Conservation (phyloP, 2,113 vertebrate genomes). For the Lipophrys pholis region DNA sequence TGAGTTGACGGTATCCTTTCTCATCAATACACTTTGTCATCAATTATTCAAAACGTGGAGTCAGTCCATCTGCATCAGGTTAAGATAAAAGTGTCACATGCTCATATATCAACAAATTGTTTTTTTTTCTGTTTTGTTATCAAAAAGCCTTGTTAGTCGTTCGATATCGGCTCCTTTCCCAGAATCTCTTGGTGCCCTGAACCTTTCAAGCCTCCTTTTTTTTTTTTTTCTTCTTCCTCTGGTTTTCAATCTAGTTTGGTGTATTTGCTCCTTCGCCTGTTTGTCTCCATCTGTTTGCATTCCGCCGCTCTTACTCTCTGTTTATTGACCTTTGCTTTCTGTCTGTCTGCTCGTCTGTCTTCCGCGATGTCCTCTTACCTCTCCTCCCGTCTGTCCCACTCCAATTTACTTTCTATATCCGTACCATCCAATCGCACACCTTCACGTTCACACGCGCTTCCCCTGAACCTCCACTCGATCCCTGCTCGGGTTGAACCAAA, state of each 20-base stretch:
- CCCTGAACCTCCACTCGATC: conserved; percentile 36
- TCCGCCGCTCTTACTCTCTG: conserved; percentile 53
- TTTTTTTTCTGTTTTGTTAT: neutral
- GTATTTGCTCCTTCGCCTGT: conserved; percentile 56
- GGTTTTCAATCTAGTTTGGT: conserved; percentile 38
- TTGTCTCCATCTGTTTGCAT: conserved; percentile 71
- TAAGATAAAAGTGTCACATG: no score
- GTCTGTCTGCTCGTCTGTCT: conserved; percentile 62
- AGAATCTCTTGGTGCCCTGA: neutral
- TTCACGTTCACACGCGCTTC: conserved; percentile 52
- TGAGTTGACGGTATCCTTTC: conserved; percentile 14
- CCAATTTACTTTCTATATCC: conserved; percentile 62
- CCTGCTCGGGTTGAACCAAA: conserved; percentile 36
- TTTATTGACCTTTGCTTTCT: conserved; percentile 71
- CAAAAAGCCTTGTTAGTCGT: neutral
- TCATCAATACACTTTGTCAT: conserved; percentile 9
- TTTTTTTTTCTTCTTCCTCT: conserved; percentile 16
- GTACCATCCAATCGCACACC: conserved; percentile 56
- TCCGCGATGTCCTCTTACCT: conserved; percentile 33
- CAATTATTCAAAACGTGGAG: conserved; percentile 32
- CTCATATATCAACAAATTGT: neutral
- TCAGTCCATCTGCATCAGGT: conserved; percentile 23
- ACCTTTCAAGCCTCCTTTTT: conserved; percentile 37
- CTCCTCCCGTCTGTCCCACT: conserved; percentile 46
- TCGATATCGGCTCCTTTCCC: neutral